Evolutionary conservation across 2,113 vertebrate genomes (phyloP).

Genomic region (Tyrannus savana): DNA sequence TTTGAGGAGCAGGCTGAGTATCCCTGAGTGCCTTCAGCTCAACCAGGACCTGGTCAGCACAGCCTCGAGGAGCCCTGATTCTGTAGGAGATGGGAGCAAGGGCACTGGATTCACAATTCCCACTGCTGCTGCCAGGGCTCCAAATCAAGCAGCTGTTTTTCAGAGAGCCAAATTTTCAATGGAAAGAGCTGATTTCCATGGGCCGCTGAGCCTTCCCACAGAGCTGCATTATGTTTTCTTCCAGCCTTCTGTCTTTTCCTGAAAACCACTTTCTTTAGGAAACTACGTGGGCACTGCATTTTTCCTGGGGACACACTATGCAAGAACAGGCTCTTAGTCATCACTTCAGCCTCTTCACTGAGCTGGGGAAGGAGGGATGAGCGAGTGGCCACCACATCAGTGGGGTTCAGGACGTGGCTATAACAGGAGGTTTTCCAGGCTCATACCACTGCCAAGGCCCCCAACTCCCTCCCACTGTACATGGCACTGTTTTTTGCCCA

Average conservation of each 20-base stretch:
- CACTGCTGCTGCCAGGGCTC: background rate
- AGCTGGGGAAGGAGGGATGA: background rate
- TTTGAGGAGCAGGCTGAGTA: background rate
- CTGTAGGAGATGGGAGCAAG: background rate
- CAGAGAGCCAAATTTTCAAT: background rate
- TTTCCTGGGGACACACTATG: background rate
- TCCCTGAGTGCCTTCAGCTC: background rate
- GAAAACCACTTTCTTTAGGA: slow-evolving; percentile 3
- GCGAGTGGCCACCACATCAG: background rate
- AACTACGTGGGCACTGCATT: background rate
- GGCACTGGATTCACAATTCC: background rate
- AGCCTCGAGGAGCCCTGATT: fast-evolving
- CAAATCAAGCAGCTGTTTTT: background rate
- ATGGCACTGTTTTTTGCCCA: background rate
- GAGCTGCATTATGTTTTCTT: slow-evolving; percentile 43
- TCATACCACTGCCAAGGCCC: background rate
- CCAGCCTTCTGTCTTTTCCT: slow-evolving; percentile 50
- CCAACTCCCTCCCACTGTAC: background rate
- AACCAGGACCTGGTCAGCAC: background rate
- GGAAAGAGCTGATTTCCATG: slow-evolving; percentile 31
- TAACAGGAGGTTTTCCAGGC: background rate
- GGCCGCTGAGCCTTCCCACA: slow-evolving; percentile 35
- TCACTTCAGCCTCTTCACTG: background rate
- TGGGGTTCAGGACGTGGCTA: background rate
- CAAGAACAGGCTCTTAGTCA: background rate